These are phyloP conservation scores for Chymomyza procnemis DNA, from an alignment of 2,888 invertebrate species.

Conservation along the genomic window DNA sequence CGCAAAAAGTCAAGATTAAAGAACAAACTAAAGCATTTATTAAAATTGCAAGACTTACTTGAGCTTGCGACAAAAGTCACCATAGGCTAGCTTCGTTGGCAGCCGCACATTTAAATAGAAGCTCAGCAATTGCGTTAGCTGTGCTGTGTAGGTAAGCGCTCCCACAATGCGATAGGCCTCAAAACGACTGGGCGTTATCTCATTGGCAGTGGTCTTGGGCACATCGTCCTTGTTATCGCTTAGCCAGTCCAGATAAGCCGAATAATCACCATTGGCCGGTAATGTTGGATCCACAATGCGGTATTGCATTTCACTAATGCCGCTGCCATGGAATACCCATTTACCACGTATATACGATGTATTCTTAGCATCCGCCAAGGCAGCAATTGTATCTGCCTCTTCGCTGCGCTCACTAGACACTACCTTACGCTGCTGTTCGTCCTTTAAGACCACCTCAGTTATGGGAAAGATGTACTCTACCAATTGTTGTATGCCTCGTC, in stretches of 20 bases:
- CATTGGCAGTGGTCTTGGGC: conserved; percentile 78
- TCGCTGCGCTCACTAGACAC: conserved; percentile 47
- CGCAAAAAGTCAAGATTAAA: conserved; percentile 67
- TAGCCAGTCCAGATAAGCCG: conserved; percentile 88
- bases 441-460: conserved; percentile 74
- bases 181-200: conserved; percentile 82
- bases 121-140: conserved; percentile 89
- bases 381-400: conserved; percentile 79
- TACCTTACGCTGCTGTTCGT: conserved; percentile 66
- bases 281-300: conserved; percentile 90
- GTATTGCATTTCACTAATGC: conserved; percentile 85
- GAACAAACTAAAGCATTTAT: conserved; percentile 6
- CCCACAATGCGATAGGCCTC: conserved; percentile 87
- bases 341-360: conserved; percentile 88
- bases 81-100: conserved; percentile 86
- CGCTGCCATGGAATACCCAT: conserved; percentile 84
- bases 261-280: conserved; percentile 90
- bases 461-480: conserved; percentile 86
- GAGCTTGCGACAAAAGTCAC: conserved; percentile 83
- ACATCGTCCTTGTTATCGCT: conserved; percentile 79
- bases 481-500: conserved; percentile 82
- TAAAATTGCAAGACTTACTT: not conserved
- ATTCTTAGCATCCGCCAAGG: conserved; percentile 86
- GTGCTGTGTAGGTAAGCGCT: conserved; percentile 91
- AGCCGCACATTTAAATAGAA: conserved; percentile 90